phyloP scores from a whole-genome alignment of 2,797 vertebrate species.

The Pristis pectinata region DNA sequence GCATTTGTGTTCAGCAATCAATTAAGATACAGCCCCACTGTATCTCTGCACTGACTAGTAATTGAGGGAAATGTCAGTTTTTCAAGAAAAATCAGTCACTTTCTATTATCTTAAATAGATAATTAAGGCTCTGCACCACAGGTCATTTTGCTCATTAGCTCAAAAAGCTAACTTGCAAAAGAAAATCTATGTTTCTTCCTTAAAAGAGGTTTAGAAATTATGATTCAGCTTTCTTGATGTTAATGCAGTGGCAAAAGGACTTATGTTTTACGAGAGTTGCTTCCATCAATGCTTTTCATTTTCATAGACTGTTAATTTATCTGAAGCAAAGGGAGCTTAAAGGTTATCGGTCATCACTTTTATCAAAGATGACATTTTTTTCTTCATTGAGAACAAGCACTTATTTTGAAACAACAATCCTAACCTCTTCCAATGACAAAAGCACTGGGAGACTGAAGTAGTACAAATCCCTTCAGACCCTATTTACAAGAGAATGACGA shows the following conservation, averaged over 20 bases:
- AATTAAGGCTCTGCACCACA: constrained; percentile 5
- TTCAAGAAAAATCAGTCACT: constrained; percentile 5
- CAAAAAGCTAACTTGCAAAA: not conserved
- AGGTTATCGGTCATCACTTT: not conserved
- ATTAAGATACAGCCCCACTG: not conserved
- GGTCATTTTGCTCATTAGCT: constrained; percentile 34
- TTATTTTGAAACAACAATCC: not conserved
- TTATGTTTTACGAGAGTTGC: not conserved
- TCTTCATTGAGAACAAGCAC: not conserved
- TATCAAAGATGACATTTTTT: not conserved
- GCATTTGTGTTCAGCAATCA: not conserved
- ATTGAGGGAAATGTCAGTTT: not conserved
- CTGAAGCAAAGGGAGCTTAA: not conserved
- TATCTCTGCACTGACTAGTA: not conserved
- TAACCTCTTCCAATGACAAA: not conserved
- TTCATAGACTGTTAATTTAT: not conserved
- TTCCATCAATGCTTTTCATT: too few relatives aligned
- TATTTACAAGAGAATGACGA: not conserved
- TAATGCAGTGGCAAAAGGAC: not conserved
- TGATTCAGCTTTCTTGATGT: not conserved
- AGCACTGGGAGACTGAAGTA: not conserved
- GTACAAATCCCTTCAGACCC: not conserved
- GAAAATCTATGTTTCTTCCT: not conserved
- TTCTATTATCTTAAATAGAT: constrained; percentile 7
- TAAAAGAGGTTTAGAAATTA: not conserved